Evolutionary conservation across 1,140 invertebrate species (phyloP).

Genomic region (Orius insidiosus): DNA sequence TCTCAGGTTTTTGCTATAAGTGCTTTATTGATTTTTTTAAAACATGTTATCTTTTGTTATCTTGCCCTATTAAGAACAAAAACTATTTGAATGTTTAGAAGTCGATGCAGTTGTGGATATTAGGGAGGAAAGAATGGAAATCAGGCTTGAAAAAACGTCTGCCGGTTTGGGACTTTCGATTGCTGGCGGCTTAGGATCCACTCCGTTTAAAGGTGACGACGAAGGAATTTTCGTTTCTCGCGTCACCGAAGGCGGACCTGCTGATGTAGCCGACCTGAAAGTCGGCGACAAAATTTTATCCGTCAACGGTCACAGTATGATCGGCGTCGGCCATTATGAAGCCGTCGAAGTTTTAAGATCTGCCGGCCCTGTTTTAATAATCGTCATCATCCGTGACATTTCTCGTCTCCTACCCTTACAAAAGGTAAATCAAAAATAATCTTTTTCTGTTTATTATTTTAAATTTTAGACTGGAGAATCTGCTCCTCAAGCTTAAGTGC

Average conservation of each 20-base stretch:
- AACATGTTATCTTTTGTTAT: not conserved
- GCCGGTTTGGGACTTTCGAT: slow-evolving; percentile 79
- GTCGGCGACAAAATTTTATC: slow-evolving; percentile 87
- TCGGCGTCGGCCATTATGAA: slow-evolving; percentile 83
- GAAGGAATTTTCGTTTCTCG: slow-evolving; percentile 83
- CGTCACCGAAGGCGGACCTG: slow-evolving; percentile 77
- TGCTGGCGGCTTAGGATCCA: slow-evolving; percentile 81
- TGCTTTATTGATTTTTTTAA: not conserved
- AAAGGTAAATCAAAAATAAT: not conserved
- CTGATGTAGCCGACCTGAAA: slow-evolving; percentile 59
- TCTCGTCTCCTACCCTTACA: slow-evolving; percentile 24
- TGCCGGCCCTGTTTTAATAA: slow-evolving; percentile 60
- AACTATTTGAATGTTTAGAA: slow-evolving; percentile 23
- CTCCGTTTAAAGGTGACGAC: slow-evolving; percentile 84
- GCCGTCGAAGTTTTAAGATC: slow-evolving; percentile 88
- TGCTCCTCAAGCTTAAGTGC: slow-evolving; percentile 33
- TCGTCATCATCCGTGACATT: slow-evolving; percentile 64
- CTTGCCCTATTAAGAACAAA: not conserved
- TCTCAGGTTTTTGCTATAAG: no score
- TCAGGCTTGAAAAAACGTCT: slow-evolving; percentile 65
- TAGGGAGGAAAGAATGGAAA: slow-evolving; percentile 59
- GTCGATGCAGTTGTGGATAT: slow-evolving; percentile 36
- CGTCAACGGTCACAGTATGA: slow-evolving; percentile 76
- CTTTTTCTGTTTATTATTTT: slow-evolving; percentile 5
- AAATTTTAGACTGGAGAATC: slow-evolving; percentile 27